Conservation (phyloP, 2,797 vertebrate species). For the Staurois parvus region DNA sequence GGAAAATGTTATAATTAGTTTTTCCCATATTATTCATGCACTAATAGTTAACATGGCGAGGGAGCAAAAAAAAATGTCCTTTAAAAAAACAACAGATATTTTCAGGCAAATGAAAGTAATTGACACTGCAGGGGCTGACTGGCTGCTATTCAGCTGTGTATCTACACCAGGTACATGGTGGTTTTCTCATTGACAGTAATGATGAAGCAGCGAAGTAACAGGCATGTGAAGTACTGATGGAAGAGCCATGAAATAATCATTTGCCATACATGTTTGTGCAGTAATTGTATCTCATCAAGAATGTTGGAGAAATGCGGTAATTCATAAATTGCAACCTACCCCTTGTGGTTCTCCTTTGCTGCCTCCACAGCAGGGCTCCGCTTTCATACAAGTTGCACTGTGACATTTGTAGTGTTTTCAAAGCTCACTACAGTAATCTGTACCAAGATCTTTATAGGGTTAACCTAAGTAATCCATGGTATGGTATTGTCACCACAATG, state of each 20-base stretch:
- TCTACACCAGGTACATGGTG: constrained; percentile 60
- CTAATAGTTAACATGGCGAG: constrained; percentile 51
- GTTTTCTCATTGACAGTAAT: constrained; percentile 59
- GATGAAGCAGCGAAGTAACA: constrained; percentile 42
- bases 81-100: constrained; percentile 48
- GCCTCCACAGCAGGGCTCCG: constrained; percentile 52
- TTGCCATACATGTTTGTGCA: constrained; percentile 54
- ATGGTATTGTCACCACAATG: no score
- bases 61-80: constrained; percentile 40
- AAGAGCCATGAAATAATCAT: constrained; percentile 55
- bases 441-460: background rate
- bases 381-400: background rate
- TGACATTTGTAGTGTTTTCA: constrained; percentile 12
- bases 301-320: constrained; percentile 62
- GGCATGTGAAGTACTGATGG: constrained; percentile 52
- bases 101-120: constrained; percentile 62
- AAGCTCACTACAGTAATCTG: background rate
- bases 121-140: constrained; percentile 60
- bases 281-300: constrained; percentile 63
- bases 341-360: constrained; percentile 43
- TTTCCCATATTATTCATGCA: constrained; percentile 23
- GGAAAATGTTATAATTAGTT: constrained; percentile 42
- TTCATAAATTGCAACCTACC: constrained; percentile 62
- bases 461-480: no score
- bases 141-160: constrained; percentile 57